A percentile compares a stretch with the other conserved stretches of the same genome.
Evolutionary conservation across 1,140 invertebrate species (phyloP).

Genomic region (Drosophila nigromelanica): DNA sequence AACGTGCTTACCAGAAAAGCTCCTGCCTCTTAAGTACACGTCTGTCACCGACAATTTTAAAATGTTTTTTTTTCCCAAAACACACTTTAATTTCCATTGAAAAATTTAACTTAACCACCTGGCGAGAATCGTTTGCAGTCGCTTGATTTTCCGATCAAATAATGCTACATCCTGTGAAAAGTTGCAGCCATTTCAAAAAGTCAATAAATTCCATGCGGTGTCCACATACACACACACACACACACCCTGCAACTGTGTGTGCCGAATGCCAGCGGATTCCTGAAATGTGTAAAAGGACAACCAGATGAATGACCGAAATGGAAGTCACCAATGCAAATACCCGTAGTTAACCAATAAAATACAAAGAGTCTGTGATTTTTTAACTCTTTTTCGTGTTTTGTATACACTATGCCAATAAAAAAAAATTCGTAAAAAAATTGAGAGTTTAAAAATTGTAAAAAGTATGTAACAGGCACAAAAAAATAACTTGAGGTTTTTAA

Average conservation of each 20-base stretch:
- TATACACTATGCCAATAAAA: slow-evolving; percentile 1
- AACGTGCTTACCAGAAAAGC: too few relatives aligned
- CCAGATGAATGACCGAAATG: slow-evolving; percentile 20
- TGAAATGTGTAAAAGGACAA: slow-evolving; percentile 29
- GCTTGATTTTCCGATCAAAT: slow-evolving; percentile 18
- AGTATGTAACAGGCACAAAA: too few relatives aligned
- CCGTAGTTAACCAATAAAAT: slow-evolving; percentile 26
- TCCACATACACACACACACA: slow-evolving; percentile 7
- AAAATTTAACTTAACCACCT: background rate
- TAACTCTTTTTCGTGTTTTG: background rate
- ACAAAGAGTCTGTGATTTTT: slow-evolving; percentile 4
- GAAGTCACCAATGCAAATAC: slow-evolving; percentile 33
- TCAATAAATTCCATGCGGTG: slow-evolving; percentile 58
- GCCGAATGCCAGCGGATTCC: slow-evolving; percentile 34
- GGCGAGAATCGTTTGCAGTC: slow-evolving; percentile 17
- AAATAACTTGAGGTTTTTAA: too few relatives aligned
- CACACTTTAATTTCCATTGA: slow-evolving; percentile 4
- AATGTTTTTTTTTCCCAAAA: background rate
- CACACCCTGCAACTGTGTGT: background rate
- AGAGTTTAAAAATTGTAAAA: too few relatives aligned
- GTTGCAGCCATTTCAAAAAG: slow-evolving; percentile 43
- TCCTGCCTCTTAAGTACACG: too few relatives aligned
- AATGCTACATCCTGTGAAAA: slow-evolving; percentile 29
- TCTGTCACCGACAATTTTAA: too few relatives aligned
- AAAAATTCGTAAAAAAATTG: too few relatives aligned